These are phyloP conservation scores for Dysidea cf. avara DNA, from an alignment of 37 sponge, comb jelly and placozoan species.

Conservation along the genomic window DNA sequence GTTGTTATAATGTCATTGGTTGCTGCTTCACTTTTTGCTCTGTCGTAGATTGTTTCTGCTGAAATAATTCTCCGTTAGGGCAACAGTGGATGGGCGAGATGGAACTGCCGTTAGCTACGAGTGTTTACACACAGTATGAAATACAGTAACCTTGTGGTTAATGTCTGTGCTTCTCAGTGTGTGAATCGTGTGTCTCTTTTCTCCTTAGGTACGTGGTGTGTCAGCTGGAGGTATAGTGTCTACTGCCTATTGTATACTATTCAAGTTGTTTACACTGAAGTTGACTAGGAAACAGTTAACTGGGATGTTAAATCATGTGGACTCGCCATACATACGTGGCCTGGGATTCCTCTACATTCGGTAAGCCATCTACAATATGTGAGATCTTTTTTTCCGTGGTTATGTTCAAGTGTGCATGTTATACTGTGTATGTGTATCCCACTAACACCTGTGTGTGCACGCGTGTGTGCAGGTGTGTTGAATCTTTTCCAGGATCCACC, in stretches of 20 bases:
- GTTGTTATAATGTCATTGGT: no score
- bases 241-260: slow-evolving; percentile 92
- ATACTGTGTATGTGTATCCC: slow-evolving; percentile 2
- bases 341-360: slow-evolving; percentile 96
- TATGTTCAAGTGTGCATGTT: not conserved
- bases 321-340: slow-evolving; percentile 93
- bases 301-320: slow-evolving; percentile 87
- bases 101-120: no score
- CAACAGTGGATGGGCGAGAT: no score
- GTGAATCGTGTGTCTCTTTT: not conserved
- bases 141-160: not conserved
- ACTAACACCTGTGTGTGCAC: not conserved
- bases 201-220: slow-evolving; percentile 92
- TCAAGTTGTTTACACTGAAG: slow-evolving; percentile 95
- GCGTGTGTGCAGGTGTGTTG: no score
- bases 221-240: slow-evolving; percentile 98
- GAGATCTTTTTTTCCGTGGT: not conserved
- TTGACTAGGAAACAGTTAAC: slow-evolving; percentile 94
- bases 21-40: no score
- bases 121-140: not conserved
- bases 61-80: no score
- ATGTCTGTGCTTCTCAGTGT: not conserved
- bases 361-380: slow-evolving; percentile 61
- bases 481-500: no score
- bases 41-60: no score